These are phyloP conservation scores for Crenuchus spilurus DNA, from an alignment of 2,797 vertebrate genomes.

Conservation along the genomic window DNA sequence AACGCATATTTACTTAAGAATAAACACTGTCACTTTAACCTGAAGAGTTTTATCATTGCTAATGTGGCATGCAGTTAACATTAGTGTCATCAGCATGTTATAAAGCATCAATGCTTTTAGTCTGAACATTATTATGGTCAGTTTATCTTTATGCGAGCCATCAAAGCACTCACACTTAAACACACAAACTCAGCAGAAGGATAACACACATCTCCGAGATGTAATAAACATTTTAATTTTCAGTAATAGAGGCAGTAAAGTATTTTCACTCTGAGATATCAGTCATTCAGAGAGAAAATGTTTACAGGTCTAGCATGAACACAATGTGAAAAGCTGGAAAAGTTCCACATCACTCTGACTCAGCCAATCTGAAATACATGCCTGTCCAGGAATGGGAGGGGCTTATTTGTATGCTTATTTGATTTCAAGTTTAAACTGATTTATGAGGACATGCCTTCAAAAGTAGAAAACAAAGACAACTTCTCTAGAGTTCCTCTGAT, in stretches of 20 bases:
- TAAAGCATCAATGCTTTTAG: background rate
- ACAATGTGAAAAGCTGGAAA: background rate
- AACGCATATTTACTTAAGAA: background rate
- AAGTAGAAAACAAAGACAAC: background rate
- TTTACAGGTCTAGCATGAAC: background rate
- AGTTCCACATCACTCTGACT: conserved; percentile 32
- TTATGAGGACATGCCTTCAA: background rate
- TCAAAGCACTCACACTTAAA: background rate
- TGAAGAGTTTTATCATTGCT: conserved; percentile 8
- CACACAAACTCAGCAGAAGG: background rate
- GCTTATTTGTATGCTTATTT: conserved; percentile 41
- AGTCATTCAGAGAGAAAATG: background rate
- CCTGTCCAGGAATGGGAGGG: background rate
- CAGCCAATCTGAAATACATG: conserved; percentile 2
- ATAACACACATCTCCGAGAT: background rate
- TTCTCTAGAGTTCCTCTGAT: background rate
- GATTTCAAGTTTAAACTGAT: conserved; percentile 3
- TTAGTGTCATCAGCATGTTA: background rate
- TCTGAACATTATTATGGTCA: background rate
- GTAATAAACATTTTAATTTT: background rate
- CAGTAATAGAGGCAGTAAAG: background rate
- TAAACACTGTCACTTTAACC: conserved; percentile 5
- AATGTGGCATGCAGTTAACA: background rate
- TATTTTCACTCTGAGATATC: background rate
- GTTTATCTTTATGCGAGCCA: background rate